Base-by-base conservation (phyloP, 2,113 vertebrate species). In the Cyprinus carpio region DNA sequence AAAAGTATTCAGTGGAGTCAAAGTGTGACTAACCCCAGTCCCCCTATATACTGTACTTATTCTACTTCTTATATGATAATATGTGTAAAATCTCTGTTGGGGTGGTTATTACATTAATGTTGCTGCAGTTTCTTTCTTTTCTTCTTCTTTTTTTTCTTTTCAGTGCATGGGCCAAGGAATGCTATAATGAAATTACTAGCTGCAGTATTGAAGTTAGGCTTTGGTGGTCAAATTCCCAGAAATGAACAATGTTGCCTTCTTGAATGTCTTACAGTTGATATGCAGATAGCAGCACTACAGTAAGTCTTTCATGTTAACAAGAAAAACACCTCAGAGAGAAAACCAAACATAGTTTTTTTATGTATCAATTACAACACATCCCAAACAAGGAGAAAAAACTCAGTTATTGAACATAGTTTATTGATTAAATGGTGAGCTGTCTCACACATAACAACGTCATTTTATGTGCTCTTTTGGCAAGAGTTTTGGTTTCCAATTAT, bases 401-500 rank as follows among this genome's bases (percentile, higher is more conserved):
- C 13, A 69, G 11, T 34, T 54, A 23, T 1, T 12, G 8, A 58
- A 43, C 11, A 64, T 56, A 77, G 20, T 46, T 58, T 67, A 20
- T 72, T 76, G 12, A 25, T 71, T 77, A 46, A 83, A 34, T 10
- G 0, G 5, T 51, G 20, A 6, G 25, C 27, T 27, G 37, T 46
- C 13, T 82, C 65, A 78, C 64, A 72, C 40, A 58, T 58, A 31
- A 54, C 31, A 60, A 16, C 1, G 9, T 64, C 20, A 15, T 62
- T 75, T 78, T 31, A 65, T 84, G 67, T 60, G 29, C 75, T 27
- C 20, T 9, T 56, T 67, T 85, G 84, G 54, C 84, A 54, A 58
- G n/a, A 46, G 62, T 54, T n/a, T 78, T 25, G 34, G 40, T 80
- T 84, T 87, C 31, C 43, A 81, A 37, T 80, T 80, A 58, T 69